These are phyloP conservation scores for Halcyon chelicuti DNA, from an alignment of 2,797 vertebrate species.

Conservation along the genomic window DNA sequence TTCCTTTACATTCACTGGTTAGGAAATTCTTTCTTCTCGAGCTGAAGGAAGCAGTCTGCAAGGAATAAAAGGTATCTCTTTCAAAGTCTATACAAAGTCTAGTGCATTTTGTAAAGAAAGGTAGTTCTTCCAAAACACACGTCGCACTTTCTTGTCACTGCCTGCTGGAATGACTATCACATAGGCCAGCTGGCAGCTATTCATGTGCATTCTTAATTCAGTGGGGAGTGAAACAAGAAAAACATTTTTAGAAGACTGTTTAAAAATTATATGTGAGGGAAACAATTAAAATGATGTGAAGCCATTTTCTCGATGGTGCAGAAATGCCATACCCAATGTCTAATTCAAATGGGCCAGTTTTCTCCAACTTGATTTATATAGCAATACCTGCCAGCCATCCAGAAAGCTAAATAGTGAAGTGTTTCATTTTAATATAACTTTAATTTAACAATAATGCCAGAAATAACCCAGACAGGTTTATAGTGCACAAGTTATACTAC, in stretches of 20 bases:
- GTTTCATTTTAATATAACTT: conserved; percentile 73
- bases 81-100: conserved; percentile 16
- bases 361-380: conserved; percentile 67
- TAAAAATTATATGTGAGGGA: conserved; percentile 74
- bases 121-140: conserved; percentile 48
- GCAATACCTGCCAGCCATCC: conserved; percentile 61
- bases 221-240: conserved; percentile 73
- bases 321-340: conserved; percentile 66
- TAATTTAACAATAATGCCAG: conserved; percentile 72
- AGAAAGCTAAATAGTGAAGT: conserved; percentile 70
- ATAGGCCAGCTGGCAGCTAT: conserved; percentile 72
- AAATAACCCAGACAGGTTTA: conserved; percentile 70
- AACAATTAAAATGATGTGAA: conserved; percentile 77
- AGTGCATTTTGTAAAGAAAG: conserved; percentile 27
- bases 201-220: conserved; percentile 71
- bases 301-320: conserved; percentile 69
- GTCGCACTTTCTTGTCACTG: conserved; percentile 66
- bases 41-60: conserved; percentile 53
- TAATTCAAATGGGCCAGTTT: conserved; percentile 64
- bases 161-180: conserved; percentile 61
- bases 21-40: conserved; percentile 49
- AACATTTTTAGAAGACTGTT: conserved; percentile 77
- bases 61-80: conserved; percentile 66
- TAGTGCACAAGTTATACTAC: not conserved
- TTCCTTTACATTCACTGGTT: conserved; percentile 15